Conservation (phyloP, 2,888 invertebrate genomes). For the Agrenia bidenticulata region DNA sequence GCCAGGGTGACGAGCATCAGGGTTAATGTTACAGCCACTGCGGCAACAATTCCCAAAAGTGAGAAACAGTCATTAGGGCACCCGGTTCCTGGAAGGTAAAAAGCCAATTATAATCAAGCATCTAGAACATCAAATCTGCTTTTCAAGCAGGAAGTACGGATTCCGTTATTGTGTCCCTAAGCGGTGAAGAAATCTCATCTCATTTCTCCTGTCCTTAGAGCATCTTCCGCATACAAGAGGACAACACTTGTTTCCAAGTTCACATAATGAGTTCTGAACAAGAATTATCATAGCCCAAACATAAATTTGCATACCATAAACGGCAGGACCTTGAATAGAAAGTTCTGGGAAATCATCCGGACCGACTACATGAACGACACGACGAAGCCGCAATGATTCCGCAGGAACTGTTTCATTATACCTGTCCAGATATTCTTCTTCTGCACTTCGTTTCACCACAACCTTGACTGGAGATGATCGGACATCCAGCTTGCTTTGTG, state of each 20-base stretch:
- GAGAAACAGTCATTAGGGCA: conserved; percentile 44
- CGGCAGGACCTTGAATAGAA: conserved; percentile 25
- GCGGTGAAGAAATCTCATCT: too few relatives aligned
- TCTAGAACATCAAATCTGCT: not conserved
- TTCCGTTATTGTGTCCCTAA: too few relatives aligned
- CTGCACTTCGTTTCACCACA: conserved; percentile 24
- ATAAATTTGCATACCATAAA: conserved; percentile 34
- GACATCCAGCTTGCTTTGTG: conserved; percentile 10
- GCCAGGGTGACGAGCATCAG: conserved; percentile 37
- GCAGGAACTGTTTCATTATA: conserved; percentile 31
- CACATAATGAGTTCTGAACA: too few relatives aligned
- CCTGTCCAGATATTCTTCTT: conserved; percentile 18
- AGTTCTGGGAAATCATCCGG: conserved; percentile 52
- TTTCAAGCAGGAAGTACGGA: too few relatives aligned
- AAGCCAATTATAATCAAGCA: conserved; percentile 13
- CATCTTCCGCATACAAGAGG: too few relatives aligned
- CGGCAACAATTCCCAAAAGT: conserved; percentile 33
- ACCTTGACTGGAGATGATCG: not conserved
- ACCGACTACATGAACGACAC: conserved; percentile 48
- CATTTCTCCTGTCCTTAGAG: too few relatives aligned
- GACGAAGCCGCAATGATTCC: conserved; percentile 47
- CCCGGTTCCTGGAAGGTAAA: conserved; percentile 26
- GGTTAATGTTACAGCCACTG: conserved; percentile 30
- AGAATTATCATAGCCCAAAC: too few relatives aligned
- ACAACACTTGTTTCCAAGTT: too few relatives aligned